A percentile compares a stretch with the other conserved stretches of the same genome.
phyloP scores from a whole-genome alignment of 1,140 invertebrate genomes.

The Cephus cinctus region DNA sequence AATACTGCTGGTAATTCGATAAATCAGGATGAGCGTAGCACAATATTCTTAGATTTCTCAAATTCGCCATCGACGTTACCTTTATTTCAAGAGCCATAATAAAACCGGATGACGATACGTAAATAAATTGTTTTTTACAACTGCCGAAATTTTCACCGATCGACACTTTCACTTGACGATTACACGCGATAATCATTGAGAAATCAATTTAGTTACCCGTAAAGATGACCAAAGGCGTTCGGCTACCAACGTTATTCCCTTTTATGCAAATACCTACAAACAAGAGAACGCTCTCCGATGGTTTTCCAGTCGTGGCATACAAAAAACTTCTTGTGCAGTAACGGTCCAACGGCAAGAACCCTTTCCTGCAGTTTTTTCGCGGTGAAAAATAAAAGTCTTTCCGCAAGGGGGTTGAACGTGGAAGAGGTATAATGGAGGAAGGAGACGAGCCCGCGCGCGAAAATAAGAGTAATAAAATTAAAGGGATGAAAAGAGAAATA shows the following conservation, averaged over 20 bases:
- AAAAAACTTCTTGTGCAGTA: slow-evolving; percentile 14
- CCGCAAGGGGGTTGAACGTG: slow-evolving; percentile 16
- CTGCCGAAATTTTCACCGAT: too few species aligned
- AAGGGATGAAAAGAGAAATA: slow-evolving; percentile 11
- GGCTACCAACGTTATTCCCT: too few species aligned
- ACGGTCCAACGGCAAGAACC: slow-evolving; percentile 33
- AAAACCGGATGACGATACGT: too few species aligned
- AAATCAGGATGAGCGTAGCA: too few species aligned
- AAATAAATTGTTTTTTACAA: too few species aligned
- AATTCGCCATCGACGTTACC: too few species aligned
- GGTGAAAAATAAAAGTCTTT: slow-evolving; percentile 33
- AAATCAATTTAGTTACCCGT: not conserved
- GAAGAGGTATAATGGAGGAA: slow-evolving; percentile 5
- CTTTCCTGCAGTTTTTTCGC: slow-evolving; percentile 29
- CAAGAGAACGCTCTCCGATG: not conserved
- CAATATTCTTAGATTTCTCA: too few species aligned
- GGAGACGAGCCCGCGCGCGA: too few species aligned
- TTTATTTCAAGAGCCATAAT: too few species aligned
- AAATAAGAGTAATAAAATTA: slow-evolving; percentile 29
- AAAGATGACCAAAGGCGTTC: too few species aligned
- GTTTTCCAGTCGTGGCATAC: slow-evolving; percentile 7
- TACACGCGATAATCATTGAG: not conserved
- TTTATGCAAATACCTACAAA: not conserved
- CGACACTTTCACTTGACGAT: too few species aligned
- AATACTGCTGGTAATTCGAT: too few species aligned